These are phyloP conservation scores for Junco hyemalis DNA, from an alignment of 2,113 vertebrate species.

Conservation along the genomic window DNA sequence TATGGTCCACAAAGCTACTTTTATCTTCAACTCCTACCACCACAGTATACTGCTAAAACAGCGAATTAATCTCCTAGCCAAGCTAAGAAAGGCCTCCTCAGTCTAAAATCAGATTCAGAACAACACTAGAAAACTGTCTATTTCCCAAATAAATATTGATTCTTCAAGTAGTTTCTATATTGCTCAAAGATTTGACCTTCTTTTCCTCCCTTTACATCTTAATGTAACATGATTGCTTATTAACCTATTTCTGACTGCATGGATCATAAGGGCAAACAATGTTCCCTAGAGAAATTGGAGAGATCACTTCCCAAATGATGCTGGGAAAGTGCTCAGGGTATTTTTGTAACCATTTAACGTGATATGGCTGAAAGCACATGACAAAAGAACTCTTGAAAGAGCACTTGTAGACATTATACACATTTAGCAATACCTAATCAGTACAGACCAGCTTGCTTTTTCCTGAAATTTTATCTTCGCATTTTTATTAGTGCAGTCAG, in stretches of 20 bases:
- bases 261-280: not conserved
- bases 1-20: not conserved
- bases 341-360: not conserved
- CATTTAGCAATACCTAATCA: not conserved
- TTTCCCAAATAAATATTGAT: not conserved
- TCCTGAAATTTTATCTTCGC: not conserved
- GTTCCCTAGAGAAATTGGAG: not conserved
- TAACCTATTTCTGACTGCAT: not conserved
- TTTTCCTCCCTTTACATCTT: not conserved
- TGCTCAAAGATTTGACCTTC: not conserved
- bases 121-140: not conserved
- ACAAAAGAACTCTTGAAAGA: not conserved
- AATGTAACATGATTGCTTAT: not conserved
- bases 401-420: not conserved
- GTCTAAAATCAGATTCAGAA: not conserved
- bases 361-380: not conserved
- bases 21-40: not conserved
- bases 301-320: not conserved
- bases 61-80: not conserved
- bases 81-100: not conserved
- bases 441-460: not conserved
- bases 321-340: not conserved
- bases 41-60: not conserved
- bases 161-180: not conserved
- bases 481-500: not conserved